phyloP scores from a whole-genome alignment of 64 coral and sea anemone genomes.

The Stylophora pistillata region DNA sequence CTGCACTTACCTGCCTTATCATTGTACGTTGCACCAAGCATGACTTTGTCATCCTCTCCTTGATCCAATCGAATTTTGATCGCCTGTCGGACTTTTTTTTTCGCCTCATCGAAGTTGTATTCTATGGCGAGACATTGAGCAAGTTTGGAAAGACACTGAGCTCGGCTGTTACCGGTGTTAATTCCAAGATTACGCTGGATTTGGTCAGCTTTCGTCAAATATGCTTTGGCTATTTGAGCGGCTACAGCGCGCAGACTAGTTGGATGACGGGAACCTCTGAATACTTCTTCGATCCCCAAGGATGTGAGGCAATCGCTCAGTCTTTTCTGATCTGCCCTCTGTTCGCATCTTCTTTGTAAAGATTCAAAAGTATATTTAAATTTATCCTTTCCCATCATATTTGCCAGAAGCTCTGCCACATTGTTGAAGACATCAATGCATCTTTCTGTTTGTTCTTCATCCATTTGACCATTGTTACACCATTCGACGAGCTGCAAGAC shows the following conservation, averaged over 20 bases:
- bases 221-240: conserved; percentile 7
- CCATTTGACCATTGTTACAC: not conserved
- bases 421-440: conserved; percentile 61
- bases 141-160: conserved; percentile 51
- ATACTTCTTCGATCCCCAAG: conserved; percentile 44
- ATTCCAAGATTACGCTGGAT: not conserved
- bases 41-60: conserved; percentile 6
- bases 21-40: conserved; percentile 49
- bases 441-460: not conserved
- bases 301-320: conserved; percentile 41
- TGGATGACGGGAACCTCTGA: conserved; percentile 4
- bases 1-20: conserved; percentile 43
- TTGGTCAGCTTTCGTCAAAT: conserved; percentile 16
- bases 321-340: conserved; percentile 16
- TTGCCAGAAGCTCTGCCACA: conserved; percentile 48
- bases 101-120: not conserved
- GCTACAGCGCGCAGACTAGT: not conserved
- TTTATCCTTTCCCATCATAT: conserved; percentile 34
- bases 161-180: not conserved
- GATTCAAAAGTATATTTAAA: not conserved
- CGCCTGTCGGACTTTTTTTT: not conserved
- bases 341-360: conserved; percentile 3
- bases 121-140: conserved; percentile 22
- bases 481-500: conserved; percentile 33
- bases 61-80: not conserved